These are phyloP conservation scores for Rhamphomyia laevipes DNA, from an alignment of 2,888 invertebrate species.

Conservation along the genomic window DNA sequence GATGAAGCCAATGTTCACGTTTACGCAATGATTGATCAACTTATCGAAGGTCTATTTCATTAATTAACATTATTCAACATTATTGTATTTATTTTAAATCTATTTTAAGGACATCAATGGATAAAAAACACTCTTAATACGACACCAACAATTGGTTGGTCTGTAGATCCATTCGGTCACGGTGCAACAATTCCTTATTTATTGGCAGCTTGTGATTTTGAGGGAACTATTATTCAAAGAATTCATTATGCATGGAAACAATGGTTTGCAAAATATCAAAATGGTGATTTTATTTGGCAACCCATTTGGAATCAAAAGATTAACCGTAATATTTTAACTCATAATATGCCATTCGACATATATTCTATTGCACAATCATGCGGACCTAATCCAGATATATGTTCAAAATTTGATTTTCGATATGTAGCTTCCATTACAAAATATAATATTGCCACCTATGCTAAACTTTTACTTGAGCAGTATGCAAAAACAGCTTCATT, in stretches of 20 bases:
- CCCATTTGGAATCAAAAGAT: constrained; percentile 58
- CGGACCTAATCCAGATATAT: constrained; percentile 85
- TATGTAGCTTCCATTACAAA: constrained; percentile 76
- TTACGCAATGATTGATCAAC: constrained; percentile 80
- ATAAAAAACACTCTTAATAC: constrained; percentile 70
- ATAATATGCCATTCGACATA: constrained; percentile 91
- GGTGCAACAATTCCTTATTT: constrained; percentile 89
- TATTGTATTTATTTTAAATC: constrained; percentile 7
- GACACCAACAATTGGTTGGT: constrained; percentile 68
- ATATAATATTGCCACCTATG: constrained; percentile 72
- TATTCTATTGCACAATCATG: constrained; percentile 95
- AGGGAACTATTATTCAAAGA: constrained; percentile 82
- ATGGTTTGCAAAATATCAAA: constrained; percentile 75
- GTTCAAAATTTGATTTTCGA: constrained; percentile 76
- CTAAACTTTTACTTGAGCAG: constrained; percentile 75
- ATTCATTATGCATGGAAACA: constrained; percentile 96
- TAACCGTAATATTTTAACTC: constrained; percentile 55
- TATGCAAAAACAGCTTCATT: constrained; percentile 81
- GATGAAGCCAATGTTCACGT: constrained; percentile 87
- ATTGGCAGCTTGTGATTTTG: constrained; percentile 66
- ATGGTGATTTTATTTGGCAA: constrained; percentile 84
- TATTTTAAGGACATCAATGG: constrained; percentile 73
- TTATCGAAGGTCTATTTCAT: constrained; percentile 61
- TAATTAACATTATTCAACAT: too few species aligned
- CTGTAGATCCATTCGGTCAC: constrained; percentile 96